A percentile compares a stretch with the other conserved stretches of the same genome.
Evolutionary conservation across 2,113 vertebrate species (phyloP).

Genomic region (Zosterops borbonicus): DNA sequence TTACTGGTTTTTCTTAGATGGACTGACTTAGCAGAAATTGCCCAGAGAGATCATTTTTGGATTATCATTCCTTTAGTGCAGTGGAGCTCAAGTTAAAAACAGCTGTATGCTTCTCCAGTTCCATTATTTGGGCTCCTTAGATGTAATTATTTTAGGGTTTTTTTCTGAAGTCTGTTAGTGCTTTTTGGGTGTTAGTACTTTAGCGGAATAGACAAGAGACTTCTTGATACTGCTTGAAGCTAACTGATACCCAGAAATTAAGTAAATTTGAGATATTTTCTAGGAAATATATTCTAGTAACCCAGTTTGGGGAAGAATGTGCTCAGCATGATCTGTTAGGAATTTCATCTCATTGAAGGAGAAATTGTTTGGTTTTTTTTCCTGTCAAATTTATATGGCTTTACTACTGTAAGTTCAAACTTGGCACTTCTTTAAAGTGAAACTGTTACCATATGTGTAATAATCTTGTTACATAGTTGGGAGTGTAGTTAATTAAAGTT

Average conservation of each 20-base stretch:
- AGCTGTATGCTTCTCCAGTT: neutral
- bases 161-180: neutral
- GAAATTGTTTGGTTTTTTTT: neutral
- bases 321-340: neutral
- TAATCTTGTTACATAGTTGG: neutral
- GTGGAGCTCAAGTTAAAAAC: neutral
- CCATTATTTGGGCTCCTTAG: neutral
- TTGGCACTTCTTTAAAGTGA: neutral
- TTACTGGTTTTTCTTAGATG: neutral
- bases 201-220: neutral
- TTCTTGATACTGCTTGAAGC: neutral
- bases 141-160: neutral
- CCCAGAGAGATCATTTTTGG: neutral
- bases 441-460: neutral
- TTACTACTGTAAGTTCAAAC: neutral
- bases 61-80: neutral
- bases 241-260: neutral
- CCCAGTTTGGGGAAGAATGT: rapidly evolving
- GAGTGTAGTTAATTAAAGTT: neutral
- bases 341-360: neutral
- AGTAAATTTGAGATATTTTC: neutral
- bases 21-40: neutral
- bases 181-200: neutral
- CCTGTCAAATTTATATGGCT: neutral
- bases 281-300: neutral